Percentiles rank a stretch among this genome's conserved stretches.
Conservation (phyloP, 2,888 invertebrate species). For the Xanthia icteritia region DNA sequence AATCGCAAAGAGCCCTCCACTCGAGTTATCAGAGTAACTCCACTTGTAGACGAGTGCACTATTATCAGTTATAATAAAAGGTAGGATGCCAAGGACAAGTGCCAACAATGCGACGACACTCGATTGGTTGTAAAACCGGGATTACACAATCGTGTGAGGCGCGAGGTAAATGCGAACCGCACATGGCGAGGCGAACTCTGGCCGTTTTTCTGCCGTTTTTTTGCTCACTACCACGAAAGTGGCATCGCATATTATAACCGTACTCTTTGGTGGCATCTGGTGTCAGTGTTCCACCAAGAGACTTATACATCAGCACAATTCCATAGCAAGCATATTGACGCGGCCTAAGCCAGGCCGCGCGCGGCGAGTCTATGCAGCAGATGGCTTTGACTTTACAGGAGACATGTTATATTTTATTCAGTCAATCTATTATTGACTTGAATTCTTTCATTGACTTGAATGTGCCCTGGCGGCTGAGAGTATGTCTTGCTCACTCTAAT, state of each 20-base stretch:
- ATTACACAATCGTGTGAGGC: background rate
- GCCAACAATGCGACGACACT: background rate
- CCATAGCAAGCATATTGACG: background rate
- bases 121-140: background rate
- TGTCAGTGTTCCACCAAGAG: background rate
- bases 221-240: background rate
- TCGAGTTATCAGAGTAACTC: background rate
- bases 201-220: background rate
- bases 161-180: background rate
- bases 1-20: background rate
- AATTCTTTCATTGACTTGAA: too few relatives aligned
- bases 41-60: background rate
- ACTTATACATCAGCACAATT: background rate
- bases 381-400: too few relatives aligned
- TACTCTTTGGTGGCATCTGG: too few relatives aligned
- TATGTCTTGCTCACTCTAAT: too few relatives aligned
- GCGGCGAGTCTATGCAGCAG: too few relatives aligned
- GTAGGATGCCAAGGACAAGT: background rate
- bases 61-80: background rate
- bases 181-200: background rate
- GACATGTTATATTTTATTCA: too few relatives aligned
- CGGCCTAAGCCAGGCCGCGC: background rate
- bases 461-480: too few relatives aligned
- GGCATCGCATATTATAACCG: too few relatives aligned
- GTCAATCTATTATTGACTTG: too few relatives aligned